Conservation (phyloP, 92 coral and sea anemone species). For the Zoanthus gigantus region DNA sequence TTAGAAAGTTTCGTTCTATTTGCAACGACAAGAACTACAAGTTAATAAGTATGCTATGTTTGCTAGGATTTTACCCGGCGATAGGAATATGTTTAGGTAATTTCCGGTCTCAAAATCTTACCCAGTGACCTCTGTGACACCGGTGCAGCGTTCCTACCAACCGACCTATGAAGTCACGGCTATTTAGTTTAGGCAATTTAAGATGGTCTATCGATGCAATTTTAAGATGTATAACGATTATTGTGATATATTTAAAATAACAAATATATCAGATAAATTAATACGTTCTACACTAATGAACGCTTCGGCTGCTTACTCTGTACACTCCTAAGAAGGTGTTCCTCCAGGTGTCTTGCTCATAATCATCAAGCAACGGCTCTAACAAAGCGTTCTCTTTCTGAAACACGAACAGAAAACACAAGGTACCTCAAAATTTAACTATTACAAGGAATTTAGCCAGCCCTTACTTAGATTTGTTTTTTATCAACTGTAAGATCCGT, state of each 20-base stretch:
- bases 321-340: constrained; percentile 73
- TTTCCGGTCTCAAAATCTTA: too few relatives aligned
- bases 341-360: constrained; percentile 58
- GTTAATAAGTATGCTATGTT: neutral
- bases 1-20: neutral
- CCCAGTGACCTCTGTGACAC: too few relatives aligned
- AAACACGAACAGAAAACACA: neutral
- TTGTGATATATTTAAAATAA: too few relatives aligned
- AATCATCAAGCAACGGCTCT: constrained; percentile 28
- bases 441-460: too few relatives aligned
- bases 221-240: too few relatives aligned
- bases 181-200: too few relatives aligned
- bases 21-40: neutral
- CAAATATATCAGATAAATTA: neutral
- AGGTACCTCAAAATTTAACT: neutral
- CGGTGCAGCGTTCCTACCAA: too few relatives aligned
- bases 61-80: too few relatives aligned
- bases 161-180: too few relatives aligned
- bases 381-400: constrained; percentile 30
- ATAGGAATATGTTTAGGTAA: too few relatives aligned
- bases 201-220: too few relatives aligned
- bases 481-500: too few relatives aligned
- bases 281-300: neutral
- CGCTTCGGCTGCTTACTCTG: constrained; percentile 68
- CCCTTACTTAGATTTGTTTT: neutral